Percentiles rank a stretch among this genome's conserved stretches.
Evolutionary conservation across 2,888 invertebrate genomes (phyloP).

Genomic region (Salpingus planirostris): DNA sequence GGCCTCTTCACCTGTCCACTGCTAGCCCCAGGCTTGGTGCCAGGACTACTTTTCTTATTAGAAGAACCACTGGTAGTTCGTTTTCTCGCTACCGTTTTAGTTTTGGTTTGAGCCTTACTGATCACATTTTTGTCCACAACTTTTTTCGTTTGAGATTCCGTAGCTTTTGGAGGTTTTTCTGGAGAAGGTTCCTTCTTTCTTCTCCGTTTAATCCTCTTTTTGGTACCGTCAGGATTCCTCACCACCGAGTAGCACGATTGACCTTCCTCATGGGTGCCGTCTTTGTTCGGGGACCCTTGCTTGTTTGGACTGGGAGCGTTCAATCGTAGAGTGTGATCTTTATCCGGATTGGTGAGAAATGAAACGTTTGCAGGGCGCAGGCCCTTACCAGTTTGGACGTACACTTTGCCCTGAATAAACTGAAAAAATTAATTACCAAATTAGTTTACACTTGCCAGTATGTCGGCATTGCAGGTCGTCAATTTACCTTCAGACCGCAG

Average conservation of each 20-base stretch:
- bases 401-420: conserved; percentile 71
- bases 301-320: conserved; percentile 28
- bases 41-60: conserved; percentile 3
- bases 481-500: conserved; percentile 47
- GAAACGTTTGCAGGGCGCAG: conserved; percentile 58
- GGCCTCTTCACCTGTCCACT: conserved; percentile 15
- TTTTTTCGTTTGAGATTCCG: conserved; percentile 1
- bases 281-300: conserved; percentile 30
- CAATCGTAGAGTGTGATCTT: conserved; percentile 32
- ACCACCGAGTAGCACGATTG: too few relatives aligned
- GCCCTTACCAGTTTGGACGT: conserved; percentile 61
- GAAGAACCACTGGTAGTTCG: too few relatives aligned
- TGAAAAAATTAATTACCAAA: conserved; percentile 37
- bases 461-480: background rate
- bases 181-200: conserved; percentile 3
- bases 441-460: background rate
- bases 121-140: conserved; percentile 1
- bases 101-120: too few relatives aligned
- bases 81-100: conserved; percentile 4
- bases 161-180: conserved; percentile 5
- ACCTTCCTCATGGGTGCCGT: too few relatives aligned
- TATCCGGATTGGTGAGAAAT: conserved; percentile 43
- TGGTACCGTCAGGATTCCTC: too few relatives aligned
- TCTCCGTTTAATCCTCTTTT: conserved; percentile 11
- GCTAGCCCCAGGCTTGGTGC: conserved; percentile 15